Percentiles rank a stretch among this genome's conserved stretches.
phyloP scores from a whole-genome alignment of 2,888 invertebrate species.

The Pterostichus niger region DNA sequence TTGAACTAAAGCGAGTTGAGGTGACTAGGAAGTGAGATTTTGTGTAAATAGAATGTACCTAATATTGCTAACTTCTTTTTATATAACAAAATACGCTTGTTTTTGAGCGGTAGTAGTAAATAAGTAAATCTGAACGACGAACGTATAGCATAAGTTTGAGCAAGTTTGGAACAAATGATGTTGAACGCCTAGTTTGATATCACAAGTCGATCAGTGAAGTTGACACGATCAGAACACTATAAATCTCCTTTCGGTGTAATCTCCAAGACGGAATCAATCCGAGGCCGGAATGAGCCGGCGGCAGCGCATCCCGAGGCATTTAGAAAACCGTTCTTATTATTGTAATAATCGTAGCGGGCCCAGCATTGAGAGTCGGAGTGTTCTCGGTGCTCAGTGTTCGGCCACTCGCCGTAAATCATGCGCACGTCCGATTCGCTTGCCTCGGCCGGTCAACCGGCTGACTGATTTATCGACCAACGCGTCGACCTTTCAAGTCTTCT shows the following conservation, averaged over 20 bases:
- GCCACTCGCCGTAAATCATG: constrained; percentile 74
- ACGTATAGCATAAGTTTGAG: neutral
- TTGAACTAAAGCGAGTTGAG: too few species aligned
- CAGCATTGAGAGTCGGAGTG: constrained; percentile 11
- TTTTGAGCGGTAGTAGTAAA: too few species aligned
- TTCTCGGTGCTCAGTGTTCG: constrained; percentile 68
- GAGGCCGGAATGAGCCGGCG: constrained; percentile 29
- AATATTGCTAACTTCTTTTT: too few species aligned
- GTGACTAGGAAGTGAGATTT: too few species aligned
- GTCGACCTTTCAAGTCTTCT: constrained; percentile 71
- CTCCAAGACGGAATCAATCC: constrained; percentile 38
- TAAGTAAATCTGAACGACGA: too few species aligned
- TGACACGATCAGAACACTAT: constrained; percentile 46
- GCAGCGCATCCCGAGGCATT: constrained; percentile 71
- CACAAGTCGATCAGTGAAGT: constrained; percentile 10
- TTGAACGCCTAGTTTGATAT: neutral
- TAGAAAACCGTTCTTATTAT: constrained; percentile 76
- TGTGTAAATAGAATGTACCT: too few species aligned
- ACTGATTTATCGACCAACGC: constrained; percentile 76
- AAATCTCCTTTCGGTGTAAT: constrained; percentile 51
- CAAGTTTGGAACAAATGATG: neutral
- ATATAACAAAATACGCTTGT: too few species aligned
- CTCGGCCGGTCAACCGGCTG: constrained; percentile 75
- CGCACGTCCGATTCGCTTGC: constrained; percentile 74
- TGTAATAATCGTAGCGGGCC: constrained; percentile 76